Conservation (phyloP, 1,140 invertebrate species). For the Aphelinus certus region DNA sequence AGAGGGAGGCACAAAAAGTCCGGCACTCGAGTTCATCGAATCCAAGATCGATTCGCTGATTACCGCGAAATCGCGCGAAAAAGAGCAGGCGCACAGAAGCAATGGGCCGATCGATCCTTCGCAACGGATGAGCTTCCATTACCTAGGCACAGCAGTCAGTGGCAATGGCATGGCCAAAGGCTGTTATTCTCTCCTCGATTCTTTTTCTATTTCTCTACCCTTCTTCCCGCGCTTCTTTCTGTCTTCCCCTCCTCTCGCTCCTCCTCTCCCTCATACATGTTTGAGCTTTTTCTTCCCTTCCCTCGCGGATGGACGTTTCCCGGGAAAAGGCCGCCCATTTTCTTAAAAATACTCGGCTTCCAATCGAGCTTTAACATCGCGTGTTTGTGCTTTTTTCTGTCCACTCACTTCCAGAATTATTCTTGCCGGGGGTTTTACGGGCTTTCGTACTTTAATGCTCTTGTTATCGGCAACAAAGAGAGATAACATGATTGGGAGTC, state of each 20-base stretch:
- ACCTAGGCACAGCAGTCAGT: constrained; percentile 14
- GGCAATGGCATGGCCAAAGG: constrained; percentile 34
- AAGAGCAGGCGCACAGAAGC: constrained; percentile 4
- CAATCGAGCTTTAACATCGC: not conserved
- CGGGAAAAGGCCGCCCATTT: constrained; percentile 18
- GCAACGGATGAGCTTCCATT: constrained; percentile 30
- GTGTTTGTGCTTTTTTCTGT: constrained; percentile 14
- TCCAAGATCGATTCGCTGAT: constrained; percentile 32
- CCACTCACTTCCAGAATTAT: constrained; percentile 25
- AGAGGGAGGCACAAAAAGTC: not conserved
- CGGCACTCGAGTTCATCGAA: constrained; percentile 16
- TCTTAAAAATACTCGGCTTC: not conserved
- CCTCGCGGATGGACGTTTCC: not conserved
- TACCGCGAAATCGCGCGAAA: constrained; percentile 29
- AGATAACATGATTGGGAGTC: too few species aligned
- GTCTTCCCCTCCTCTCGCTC: constrained; percentile 17
- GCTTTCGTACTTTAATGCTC: constrained; percentile 37
- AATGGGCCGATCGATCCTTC: constrained; percentile 29
- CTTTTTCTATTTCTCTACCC: constrained; percentile 29
- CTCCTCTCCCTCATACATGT: not conserved
- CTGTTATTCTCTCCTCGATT: constrained; percentile 33
- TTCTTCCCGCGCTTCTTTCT: constrained; percentile 20
- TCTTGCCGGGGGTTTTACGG: constrained; percentile 36
- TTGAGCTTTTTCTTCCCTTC: too few species aligned
- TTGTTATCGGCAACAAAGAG: too few species aligned